Evolutionary conservation across 2,797 vertebrate species (phyloP).

Genomic region (Arctocebus calabarensis): DNA sequence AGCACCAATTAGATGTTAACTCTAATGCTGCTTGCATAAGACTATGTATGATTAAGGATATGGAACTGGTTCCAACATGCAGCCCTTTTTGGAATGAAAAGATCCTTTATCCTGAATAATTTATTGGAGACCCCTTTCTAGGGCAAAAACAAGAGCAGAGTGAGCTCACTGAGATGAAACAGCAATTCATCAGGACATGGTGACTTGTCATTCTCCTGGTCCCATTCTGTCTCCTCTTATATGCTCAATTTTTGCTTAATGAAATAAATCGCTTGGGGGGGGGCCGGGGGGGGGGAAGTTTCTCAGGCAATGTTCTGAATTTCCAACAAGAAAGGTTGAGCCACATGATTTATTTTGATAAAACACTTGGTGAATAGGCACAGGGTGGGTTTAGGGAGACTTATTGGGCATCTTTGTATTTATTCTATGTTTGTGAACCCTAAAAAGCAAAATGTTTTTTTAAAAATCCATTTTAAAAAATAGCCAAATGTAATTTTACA

Average conservation of each 20-base stretch:
- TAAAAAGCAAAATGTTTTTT: conserved; percentile 22
- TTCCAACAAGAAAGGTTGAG: background rate
- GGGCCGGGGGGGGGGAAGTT: background rate
- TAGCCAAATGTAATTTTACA: background rate
- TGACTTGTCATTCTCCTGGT: background rate
- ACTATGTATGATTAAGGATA: conserved; percentile 68
- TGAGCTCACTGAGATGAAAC: conserved; percentile 47
- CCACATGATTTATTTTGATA: conserved; percentile 29
- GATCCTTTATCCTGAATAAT: conserved; percentile 75
- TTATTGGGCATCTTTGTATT: background rate
- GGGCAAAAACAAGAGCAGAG: conserved; percentile 18
- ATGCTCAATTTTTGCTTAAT: background rate
- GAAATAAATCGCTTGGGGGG: background rate
- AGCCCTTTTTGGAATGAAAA: conserved; percentile 64
- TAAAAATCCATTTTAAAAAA: background rate
- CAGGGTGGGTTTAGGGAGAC: background rate
- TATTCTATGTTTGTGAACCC: background rate
- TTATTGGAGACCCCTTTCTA: conserved; percentile 75
- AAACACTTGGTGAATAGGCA: background rate
- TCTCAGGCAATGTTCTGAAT: conserved; percentile 18
- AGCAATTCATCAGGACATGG: conserved; percentile 2
- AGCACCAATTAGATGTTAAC: conserved; percentile 73
- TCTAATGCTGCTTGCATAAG: background rate
- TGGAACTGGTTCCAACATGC: conserved; percentile 62
- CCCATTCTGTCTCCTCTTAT: conserved; percentile 5